Conservation (phyloP, 2,113 vertebrate species). For the Tringa solitaria region DNA sequence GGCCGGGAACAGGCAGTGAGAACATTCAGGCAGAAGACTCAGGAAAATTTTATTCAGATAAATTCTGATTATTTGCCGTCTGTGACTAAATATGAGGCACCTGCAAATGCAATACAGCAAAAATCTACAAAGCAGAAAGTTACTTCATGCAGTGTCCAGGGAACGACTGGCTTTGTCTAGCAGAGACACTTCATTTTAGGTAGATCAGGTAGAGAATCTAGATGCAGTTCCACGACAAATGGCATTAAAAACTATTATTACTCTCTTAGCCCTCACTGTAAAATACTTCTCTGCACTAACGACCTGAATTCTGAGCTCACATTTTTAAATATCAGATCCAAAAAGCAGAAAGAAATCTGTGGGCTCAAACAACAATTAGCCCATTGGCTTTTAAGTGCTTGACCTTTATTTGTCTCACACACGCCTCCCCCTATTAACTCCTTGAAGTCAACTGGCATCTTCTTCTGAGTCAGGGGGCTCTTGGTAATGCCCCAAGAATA, state of each 20-base stretch:
- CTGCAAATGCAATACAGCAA: conserved; percentile 62
- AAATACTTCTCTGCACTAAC: conserved; percentile 1
- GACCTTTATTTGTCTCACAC: background rate
- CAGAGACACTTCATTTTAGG: background rate
- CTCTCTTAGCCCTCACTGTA: background rate
- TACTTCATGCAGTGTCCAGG: background rate
- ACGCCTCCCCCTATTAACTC: background rate
- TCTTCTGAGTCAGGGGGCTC: background rate
- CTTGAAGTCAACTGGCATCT: background rate
- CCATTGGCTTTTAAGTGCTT: background rate
- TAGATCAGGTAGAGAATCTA: background rate
- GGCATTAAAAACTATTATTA: background rate
- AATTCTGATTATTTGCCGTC: conserved; percentile 26
- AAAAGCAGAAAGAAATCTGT: background rate
- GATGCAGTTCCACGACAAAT: background rate
- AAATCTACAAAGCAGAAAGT: conserved; percentile 55
- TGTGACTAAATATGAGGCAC: conserved; percentile 24
- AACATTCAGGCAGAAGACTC: conserved; percentile 9
- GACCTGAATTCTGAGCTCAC: conserved; percentile 10
- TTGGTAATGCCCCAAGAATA: background rate
- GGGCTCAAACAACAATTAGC: background rate
- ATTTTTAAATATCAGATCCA: conserved; percentile 16
- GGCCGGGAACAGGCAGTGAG: conserved; percentile 10
- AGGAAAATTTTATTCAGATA: conserved; percentile 63
- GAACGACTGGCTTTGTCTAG: background rate